Evolutionary conservation across 64 coral and sea anemone species (phyloP), one percentile per base, ranked within the genome.

Genomic region (Acropora tenuis): DNA sequence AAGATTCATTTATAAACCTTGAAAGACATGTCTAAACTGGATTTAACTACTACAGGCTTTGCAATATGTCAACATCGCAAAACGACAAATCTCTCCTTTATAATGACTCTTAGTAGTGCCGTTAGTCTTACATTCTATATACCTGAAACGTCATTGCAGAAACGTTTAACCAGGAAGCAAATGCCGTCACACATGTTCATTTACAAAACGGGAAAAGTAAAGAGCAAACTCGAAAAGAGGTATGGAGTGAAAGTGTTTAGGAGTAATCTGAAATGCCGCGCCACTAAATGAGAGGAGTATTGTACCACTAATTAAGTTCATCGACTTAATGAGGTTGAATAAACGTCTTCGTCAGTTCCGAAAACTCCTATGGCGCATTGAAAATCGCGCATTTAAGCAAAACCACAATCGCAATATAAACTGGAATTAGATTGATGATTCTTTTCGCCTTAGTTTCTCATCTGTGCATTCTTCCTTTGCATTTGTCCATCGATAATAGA

Each of bases 151-250:
- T 20, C 47, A 20, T 71, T 85, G 66, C 82, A 85, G 82, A 85
- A 8, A 9, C 72, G 45, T 65, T 50, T 6, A 69, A 85, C 43
- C 46, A 49, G 4, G 82, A 68, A 15, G 16, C 82, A 46, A 85
- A 85, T 85, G 82, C 63, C 47, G 82, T 6, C 0, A 49, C 30
- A 19, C 63, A 85, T 85, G 47, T 58, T 41, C 45, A 68, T 85
- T 20, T 65, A 49, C 43, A 71, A 85, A 85, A 85, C 7, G 82
- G 82, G 15, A 72, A 71, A 48, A n/a, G 15, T 30, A 30, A 30
- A 30, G 30, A 30, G 30, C 30, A 30, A 30, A 30, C 30, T 30
- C 30, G 30, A 49, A 85, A 72, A 40, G 61, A 85, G 82, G 82
- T 85, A 69, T 48, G 10, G 10, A n/a, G 18, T 40, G 19, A 15